Evolutionary conservation across 2,888 invertebrate species (phyloP), one percentile per base, ranked within the genome.

Genomic region (Rhyacophila evoluta): DNA sequence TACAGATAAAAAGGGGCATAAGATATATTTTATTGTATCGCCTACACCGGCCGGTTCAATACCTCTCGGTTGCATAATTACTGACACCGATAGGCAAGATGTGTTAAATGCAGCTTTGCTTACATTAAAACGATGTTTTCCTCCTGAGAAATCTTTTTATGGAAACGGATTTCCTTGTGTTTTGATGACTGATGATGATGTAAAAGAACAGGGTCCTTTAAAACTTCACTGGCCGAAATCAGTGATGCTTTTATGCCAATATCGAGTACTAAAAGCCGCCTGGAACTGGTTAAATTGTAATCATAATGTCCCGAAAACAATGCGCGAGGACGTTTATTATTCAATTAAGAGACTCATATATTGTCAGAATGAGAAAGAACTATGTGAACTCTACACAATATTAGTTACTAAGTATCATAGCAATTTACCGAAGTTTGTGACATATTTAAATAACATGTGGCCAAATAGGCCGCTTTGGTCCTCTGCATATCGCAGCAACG

Each of bases 11-110:
- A 75, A 77, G 71, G 71, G 79, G n/a, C 71, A 79, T 33, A 75
- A 81, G 55, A 75, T 81, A 74, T 78, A 77, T 36, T 79, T 81
- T 38, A 73, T 81, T n/a, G 72, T 74, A 8, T 79, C 81, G 10
- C 76, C 77, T 4, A 81, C 81, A 11, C 81, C 79, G 28, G 76
- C 81, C 6, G 81, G 81, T 3, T 70, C 78, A 6, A 67, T 81
- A 74, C 81, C 81, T 27, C 72, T 81, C 11, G 81, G 81, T n/a
- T 81, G 81, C 67, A 76, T 81, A 27, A 73, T 81, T 6, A 76
- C 78, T n/a, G 76, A 81, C 67, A 37, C 72, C 19, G 74, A 78
- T 33, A 39, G 37, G 19, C 37, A 70, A 39, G 77, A 79, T 4
- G 75, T 77, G 2, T 39, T 79, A 67, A 75, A 70, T 33, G 76